Conservation (phyloP, 2,113 vertebrate genomes). For the Myrmophylax atrothorax region DNA sequence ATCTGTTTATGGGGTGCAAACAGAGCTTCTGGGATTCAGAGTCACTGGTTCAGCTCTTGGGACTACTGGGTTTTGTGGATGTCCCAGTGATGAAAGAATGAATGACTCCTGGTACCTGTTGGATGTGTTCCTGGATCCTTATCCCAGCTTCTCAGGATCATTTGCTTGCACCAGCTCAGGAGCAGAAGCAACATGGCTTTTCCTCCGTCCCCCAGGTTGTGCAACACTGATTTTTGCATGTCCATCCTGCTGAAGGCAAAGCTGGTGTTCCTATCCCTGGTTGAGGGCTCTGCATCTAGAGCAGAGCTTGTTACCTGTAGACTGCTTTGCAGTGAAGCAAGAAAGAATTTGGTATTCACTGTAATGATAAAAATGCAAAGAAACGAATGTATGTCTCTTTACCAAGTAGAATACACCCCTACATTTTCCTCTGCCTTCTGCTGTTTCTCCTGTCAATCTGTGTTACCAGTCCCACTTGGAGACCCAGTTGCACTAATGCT, state of each 20-base stretch:
- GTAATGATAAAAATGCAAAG: background rate
- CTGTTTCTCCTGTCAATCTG: background rate
- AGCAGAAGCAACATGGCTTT: background rate
- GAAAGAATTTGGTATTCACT: background rate
- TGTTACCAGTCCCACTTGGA: background rate
- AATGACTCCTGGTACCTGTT: background rate
- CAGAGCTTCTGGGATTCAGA: background rate
- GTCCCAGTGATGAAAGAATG: background rate
- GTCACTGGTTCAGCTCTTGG: background rate
- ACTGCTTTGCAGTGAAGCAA: background rate
- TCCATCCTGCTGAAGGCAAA: background rate
- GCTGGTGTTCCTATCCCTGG: background rate
- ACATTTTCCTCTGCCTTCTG: background rate
- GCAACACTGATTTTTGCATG: background rate
- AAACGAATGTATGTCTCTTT: background rate
- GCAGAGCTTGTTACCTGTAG: background rate
- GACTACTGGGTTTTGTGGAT: background rate
- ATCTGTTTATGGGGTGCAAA: background rate
- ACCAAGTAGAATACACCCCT: background rate
- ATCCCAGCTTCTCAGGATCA: background rate
- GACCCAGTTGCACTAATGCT: background rate
- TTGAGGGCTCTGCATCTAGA: background rate
- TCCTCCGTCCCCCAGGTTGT: background rate
- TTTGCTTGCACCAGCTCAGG: background rate
- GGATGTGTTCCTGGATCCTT: background rate